Conservation (phyloP, 1,140 invertebrate genomes). For the Habropoda laboriosa region DNA sequence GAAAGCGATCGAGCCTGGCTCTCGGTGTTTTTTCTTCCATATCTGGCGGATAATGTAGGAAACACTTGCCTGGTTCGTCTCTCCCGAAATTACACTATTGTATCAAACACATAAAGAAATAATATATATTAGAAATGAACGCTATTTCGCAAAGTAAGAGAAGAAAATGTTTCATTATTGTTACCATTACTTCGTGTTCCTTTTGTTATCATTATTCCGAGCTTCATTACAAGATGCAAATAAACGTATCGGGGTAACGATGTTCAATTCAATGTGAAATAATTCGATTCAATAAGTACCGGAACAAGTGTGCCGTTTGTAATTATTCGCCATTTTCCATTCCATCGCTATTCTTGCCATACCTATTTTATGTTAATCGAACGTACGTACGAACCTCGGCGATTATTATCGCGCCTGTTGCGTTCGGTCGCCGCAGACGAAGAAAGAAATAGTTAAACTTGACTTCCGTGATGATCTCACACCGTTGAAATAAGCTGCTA, state of each 20-base stretch:
- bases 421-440: not conserved
- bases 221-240: not conserved
- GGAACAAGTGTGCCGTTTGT: not conserved
- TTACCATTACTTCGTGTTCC: too few species aligned
- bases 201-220: not conserved
- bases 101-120: too few species aligned
- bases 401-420: conserved; percentile 6
- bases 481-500: conserved; percentile 9
- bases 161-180: too few species aligned
- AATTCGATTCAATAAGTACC: not conserved
- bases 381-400: not conserved
- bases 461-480: conserved; percentile 45
- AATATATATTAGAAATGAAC: too few species aligned
- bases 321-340: conserved; percentile 6
- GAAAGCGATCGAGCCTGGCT: too few species aligned
- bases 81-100: too few species aligned
- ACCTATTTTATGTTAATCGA: conserved; percentile 34
- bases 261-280: not conserved
- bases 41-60: too few species aligned
- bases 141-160: too few species aligned
- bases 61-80: too few species aligned
- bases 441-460: conserved; percentile 28
- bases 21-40: too few species aligned
- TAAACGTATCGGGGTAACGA: not conserved
- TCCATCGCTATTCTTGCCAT: not conserved